Percentiles rank a stretch among this genome's conserved stretches.
phyloP scores from a whole-genome alignment of 2,888 invertebrate genomes.

The Boloria selene region DNA sequence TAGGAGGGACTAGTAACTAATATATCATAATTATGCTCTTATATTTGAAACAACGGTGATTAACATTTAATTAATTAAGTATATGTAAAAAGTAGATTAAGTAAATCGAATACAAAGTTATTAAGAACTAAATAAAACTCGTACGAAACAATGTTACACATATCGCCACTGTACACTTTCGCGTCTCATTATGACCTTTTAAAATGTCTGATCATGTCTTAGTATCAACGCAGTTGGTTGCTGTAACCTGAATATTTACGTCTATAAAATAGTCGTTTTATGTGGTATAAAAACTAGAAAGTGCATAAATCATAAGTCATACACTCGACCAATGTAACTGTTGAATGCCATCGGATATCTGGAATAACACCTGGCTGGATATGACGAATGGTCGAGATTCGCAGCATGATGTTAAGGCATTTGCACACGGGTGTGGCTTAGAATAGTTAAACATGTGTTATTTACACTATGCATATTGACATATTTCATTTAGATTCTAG shows the following conservation, averaged over 20 bases:
- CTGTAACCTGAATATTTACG: constrained; percentile 24
- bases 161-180: background rate
- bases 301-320: constrained; percentile 25
- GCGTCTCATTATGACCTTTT: constrained; percentile 10
- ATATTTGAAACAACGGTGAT: background rate
- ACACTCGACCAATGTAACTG: constrained; percentile 20
- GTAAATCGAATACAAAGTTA: background rate
- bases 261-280: constrained; percentile 14
- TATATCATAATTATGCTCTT: background rate
- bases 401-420: constrained; percentile 8
- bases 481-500: too few relatives aligned
- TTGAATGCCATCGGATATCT: constrained; percentile 14
- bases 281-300: constrained; percentile 25
- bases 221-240: constrained; percentile 4
- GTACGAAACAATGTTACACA: background rate
- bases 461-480: too few relatives aligned
- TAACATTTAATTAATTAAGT: background rate
- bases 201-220: constrained; percentile 4
- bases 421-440: too few relatives aligned
- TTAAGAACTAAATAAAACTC: background rate
- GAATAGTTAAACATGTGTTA: too few relatives aligned
- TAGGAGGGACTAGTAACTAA: too few relatives aligned
- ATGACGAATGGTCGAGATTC: constrained; percentile 14
- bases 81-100: background rate
- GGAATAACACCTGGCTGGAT: constrained; percentile 8